These are phyloP conservation scores for Bhutanitis thaidina DNA, from an alignment of 2,888 invertebrate genomes.

Conservation along the genomic window DNA sequence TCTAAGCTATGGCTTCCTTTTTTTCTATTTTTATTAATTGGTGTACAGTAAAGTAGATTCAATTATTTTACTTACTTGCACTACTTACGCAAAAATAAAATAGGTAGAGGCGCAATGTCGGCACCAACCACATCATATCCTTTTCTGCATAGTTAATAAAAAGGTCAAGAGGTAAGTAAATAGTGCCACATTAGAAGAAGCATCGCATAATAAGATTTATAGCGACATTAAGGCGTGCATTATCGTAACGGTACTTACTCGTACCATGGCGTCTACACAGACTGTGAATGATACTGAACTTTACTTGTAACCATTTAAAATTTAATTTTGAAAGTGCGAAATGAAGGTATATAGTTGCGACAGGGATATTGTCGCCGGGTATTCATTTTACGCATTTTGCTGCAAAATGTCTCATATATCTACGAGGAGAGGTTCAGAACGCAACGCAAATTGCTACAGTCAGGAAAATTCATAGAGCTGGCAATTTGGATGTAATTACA, in stretches of 20 bases:
- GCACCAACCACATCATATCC: no score
- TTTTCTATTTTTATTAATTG: no score
- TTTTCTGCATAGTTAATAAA: neutral
- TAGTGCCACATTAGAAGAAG: constrained; percentile 8
- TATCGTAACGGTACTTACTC: neutral
- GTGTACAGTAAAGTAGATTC: no score
- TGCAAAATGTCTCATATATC: constrained; percentile 8
- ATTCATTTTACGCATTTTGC: constrained; percentile 10
- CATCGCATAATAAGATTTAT: constrained; percentile 9
- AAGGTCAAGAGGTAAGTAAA: constrained; percentile 2
- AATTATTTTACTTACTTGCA: no score
- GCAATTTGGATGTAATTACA: no score
- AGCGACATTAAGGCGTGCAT: constrained; percentile 11
- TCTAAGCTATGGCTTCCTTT: no score
- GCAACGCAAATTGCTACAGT: constrained; percentile 3
- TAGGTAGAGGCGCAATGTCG: no score
- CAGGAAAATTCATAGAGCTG: no score
- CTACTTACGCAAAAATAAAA: no score
- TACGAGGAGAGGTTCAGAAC: constrained; percentile 4
- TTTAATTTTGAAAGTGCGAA: neutral
- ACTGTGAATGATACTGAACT: neutral
- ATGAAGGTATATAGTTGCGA: neutral
- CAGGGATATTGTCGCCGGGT: constrained; percentile 7
- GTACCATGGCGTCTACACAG: neutral
- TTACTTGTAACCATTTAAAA: neutral